Conservation (phyloP, 1,140 invertebrate species). For the Listronotus oregonensis region DNA sequence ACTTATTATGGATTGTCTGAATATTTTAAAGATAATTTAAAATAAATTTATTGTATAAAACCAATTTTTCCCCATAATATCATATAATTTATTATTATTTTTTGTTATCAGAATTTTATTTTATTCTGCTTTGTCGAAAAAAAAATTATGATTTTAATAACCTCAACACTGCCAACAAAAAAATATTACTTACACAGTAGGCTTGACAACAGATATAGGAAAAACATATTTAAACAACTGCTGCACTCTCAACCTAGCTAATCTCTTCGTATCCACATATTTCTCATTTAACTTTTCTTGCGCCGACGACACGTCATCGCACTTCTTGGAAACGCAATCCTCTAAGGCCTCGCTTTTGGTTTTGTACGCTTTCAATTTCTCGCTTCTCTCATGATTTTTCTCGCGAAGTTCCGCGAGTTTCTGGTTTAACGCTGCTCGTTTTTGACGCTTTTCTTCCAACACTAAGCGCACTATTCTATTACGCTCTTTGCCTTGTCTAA, state of each 20-base stretch:
- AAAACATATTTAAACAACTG: conserved; percentile 79
- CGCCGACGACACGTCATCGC: conserved; percentile 60
- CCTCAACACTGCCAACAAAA: too few species aligned
- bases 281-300: conserved; percentile 61
- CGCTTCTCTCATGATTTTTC: conserved; percentile 65
- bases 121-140: too few species aligned
- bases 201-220: conserved; percentile 68
- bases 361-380: conserved; percentile 26
- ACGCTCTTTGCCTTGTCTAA: conserved; percentile 67
- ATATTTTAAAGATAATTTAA: too few species aligned
- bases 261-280: conserved; percentile 64
- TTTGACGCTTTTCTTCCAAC: conserved; percentile 67
- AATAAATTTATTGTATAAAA: too few species aligned
- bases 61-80: too few species aligned
- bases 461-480: conserved; percentile 65
- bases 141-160: too few species aligned
- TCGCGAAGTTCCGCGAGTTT: conserved; percentile 61
- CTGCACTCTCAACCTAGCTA: conserved; percentile 66
- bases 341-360: conserved; percentile 53
- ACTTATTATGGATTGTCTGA: too few species aligned
- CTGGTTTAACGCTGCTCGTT: conserved; percentile 61
- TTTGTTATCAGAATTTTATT: too few species aligned
- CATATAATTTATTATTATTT: too few species aligned
- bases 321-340: conserved; percentile 61
- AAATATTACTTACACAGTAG: conserved; percentile 57